Percentiles rank a stretch among this genome's conserved stretches.
These are phyloP conservation scores for Rhinichthys osculus DNA, from an alignment of 2,797 vertebrate genomes.

Conservation along the genomic window DNA sequence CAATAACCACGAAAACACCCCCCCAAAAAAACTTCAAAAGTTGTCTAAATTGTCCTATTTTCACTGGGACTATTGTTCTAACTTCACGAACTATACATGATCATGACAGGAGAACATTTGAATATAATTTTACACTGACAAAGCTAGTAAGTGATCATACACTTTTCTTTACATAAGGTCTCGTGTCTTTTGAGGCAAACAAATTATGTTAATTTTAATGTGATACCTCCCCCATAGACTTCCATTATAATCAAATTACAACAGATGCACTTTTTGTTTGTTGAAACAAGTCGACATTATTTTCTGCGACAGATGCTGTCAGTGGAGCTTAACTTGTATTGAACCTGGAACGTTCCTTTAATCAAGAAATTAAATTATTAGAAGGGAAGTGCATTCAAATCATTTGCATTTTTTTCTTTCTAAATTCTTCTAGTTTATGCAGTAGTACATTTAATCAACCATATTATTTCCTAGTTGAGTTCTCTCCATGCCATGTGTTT, in stretches of 20 bases:
- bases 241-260: background rate
- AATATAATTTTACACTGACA: background rate
- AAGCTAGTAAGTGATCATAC: background rate
- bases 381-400: conserved; percentile 35
- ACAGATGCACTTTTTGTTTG: background rate
- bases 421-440: conserved; percentile 44
- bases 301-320: conserved; percentile 9
- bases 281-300: background rate
- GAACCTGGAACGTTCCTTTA: conserved; percentile 1
- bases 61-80: background rate
- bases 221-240: background rate
- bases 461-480: conserved; percentile 38
- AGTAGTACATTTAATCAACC: conserved; percentile 52
- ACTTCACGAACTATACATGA: background rate
- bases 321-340: conserved; percentile 26
- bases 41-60: background rate
- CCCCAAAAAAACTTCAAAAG: background rate
- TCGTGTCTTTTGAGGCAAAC: background rate
- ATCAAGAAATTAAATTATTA: conserved; percentile 23
- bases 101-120: background rate
- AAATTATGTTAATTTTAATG: background rate
- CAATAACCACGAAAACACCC: background rate
- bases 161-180: background rate
- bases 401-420: conserved; percentile 27
- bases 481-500: conserved; percentile 28